Evolutionary conservation across 2,888 invertebrate species (phyloP).

Genomic region (Thysanoteuthis rhombus): DNA sequence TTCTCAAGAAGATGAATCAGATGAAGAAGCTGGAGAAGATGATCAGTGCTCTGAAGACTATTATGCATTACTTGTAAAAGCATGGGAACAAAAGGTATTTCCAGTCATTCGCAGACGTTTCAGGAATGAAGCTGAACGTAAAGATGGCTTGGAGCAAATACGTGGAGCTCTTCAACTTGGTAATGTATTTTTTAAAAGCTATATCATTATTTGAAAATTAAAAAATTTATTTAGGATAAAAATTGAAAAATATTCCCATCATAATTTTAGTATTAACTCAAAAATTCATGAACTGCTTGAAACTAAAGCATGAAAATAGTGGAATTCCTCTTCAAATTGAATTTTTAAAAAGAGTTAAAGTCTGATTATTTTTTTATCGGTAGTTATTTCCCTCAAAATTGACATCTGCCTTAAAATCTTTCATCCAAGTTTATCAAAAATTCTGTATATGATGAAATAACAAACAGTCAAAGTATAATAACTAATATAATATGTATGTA

Average conservation of each 20-base stretch:
- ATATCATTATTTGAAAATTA: neutral
- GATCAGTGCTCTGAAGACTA: slow-evolving; percentile 63
- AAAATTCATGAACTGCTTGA: no score
- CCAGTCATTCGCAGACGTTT: slow-evolving; percentile 66
- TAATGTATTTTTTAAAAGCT: slow-evolving; percentile 34
- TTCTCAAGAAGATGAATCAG: slow-evolving; percentile 59
- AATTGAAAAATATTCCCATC: neutral
- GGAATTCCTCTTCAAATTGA: no score
- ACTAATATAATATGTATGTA: no score
- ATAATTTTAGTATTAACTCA: neutral
- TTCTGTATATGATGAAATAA: no score
- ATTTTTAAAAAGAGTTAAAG: no score
- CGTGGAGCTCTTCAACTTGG: slow-evolving; percentile 67
- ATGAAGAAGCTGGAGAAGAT: slow-evolving; percentile 64
- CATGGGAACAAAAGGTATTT: slow-evolving; percentile 68
- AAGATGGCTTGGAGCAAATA: slow-evolving; percentile 68
- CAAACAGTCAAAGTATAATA: no score
- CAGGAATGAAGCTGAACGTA: slow-evolving; percentile 67
- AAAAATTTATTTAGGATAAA: neutral
- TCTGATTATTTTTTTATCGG: no score
- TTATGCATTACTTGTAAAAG: slow-evolving; percentile 66
- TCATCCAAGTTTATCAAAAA: no score
- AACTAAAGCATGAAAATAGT: no score
- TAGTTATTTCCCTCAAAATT: no score
- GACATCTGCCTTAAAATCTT: no score